Percentiles rank a stretch among this genome's conserved stretches.
phyloP scores from a whole-genome alignment of 2,888 invertebrate species.

The Vesta saturnalis region DNA sequence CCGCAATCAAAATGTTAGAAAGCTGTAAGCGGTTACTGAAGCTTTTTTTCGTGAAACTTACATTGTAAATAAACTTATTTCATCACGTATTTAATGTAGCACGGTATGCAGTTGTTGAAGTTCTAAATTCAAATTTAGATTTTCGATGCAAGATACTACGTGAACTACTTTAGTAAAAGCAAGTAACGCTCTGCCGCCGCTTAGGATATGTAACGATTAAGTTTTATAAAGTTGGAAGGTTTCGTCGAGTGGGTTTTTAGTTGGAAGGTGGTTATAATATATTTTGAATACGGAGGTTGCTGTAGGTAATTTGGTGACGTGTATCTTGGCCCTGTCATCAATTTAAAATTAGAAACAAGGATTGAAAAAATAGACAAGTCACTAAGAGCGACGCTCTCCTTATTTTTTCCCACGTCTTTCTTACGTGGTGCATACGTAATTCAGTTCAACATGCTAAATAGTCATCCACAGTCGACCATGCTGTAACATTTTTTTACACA shows the following conservation, averaged over 20 bases:
- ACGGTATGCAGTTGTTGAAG: conserved; percentile 33
- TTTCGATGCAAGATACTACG: conserved; percentile 40
- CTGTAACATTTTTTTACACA: background rate
- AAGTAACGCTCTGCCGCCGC: conserved; percentile 32
- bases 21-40: conserved; percentile 3
- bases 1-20: background rate
- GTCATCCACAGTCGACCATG: no score
- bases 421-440: background rate
- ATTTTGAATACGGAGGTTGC: conserved; percentile 30
- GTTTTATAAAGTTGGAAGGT: conserved; percentile 38
- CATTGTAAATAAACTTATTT: conserved; percentile 5
- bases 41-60: background rate
- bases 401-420: conserved; percentile 7
- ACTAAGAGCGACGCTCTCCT: conserved; percentile 4
- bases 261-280: conserved; percentile 32
- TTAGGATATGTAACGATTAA: conserved; percentile 33
- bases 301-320: conserved; percentile 28
- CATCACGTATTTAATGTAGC: conserved; percentile 17
- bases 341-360: conserved; percentile 30
- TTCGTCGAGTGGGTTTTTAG: conserved; percentile 26
- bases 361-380: conserved; percentile 18
- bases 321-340: conserved; percentile 28
- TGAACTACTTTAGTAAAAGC: conserved; percentile 43
- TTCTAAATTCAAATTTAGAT: conserved; percentile 46
- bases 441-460: no score